These are phyloP conservation scores for Erythrolamprus reginae DNA, from an alignment of 2,113 vertebrate genomes.

Conservation along the genomic window DNA sequence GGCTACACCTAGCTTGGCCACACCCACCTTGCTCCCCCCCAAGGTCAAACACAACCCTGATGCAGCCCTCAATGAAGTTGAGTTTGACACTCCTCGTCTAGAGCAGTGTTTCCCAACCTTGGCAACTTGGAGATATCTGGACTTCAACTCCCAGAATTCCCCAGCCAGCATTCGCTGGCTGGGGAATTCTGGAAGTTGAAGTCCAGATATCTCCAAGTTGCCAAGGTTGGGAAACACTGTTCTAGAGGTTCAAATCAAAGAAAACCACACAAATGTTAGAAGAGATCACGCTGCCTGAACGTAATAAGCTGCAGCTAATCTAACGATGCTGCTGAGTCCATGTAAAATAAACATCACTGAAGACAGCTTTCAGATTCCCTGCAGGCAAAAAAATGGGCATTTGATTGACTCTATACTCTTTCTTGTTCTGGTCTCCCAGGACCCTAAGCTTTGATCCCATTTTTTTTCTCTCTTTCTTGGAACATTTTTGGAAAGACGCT, in stretches of 20 bases:
- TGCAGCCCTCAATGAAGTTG: too few relatives aligned
- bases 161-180: too few relatives aligned
- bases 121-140: too few relatives aligned
- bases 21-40: too few relatives aligned
- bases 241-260: background rate
- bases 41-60: too few relatives aligned
- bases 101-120: too few relatives aligned
- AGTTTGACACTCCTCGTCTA: too few relatives aligned
- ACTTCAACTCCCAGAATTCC: too few relatives aligned
- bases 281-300: constrained; percentile 68
- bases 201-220: too few relatives aligned
- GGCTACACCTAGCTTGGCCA: too few relatives aligned
- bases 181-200: too few relatives aligned
- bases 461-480: constrained; percentile 59
- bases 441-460: constrained; percentile 52
- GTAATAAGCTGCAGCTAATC: constrained; percentile 76
- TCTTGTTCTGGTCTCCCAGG: constrained; percentile 30
- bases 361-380: constrained; percentile 61
- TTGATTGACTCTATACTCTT: constrained; percentile 18
- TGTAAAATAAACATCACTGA: constrained; percentile 77
- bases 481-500: constrained; percentile 63
- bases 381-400: constrained; percentile 33
- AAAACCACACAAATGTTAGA: background rate
- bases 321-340: constrained; percentile 71
- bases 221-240: too few relatives aligned